Base-by-base conservation (phyloP, 2,113 vertebrate genomes). In the Stomatorhinus ivindoensis region DNA sequence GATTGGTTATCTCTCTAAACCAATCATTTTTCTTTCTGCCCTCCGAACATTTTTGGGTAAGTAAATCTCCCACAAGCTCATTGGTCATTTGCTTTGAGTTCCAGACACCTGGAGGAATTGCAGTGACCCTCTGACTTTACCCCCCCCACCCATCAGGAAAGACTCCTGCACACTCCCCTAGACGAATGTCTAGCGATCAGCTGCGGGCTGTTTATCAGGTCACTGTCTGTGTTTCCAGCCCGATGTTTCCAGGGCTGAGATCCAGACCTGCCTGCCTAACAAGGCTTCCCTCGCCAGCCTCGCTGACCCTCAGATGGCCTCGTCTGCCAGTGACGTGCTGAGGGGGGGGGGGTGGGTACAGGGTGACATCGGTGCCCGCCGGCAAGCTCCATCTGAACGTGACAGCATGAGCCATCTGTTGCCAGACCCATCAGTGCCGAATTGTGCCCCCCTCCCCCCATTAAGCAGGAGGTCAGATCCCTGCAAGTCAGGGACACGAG, bases 361-460 rank as follows among this genome's bases (percentile, higher is more conserved):
- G 48, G 85, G 24, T 65, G 3, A n/a, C 27, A 39, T 31, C 15
- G 3, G 89, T 85, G 50, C 89, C 89, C 87, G 2, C 55, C 44
- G 88, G 65, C 87, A 88, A 86, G 86, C 61, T 88, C 87, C 91
- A 91, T 90, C 89, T 92, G 89, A 87, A 87, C 47, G 31, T 48
- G 21, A 69, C 85, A 89, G 89, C 39, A 46, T 47, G 21, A 51
- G 86, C 85, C 61, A 31, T 73, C 85, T 91, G 61, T 53, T 51
- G 65, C 55, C 24, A 35, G 50, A 35, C 35, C 82, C 61, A 90
- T 87, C 86, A 87, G 88, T 42, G 27, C 88, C 73, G 87, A 80
- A 24, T 53, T 86, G 44, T 84, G 24, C 84, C 24, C 31, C 50
- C 69, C 3, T 27, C 83, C 24, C 24, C 27, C 42, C 69, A 3